Evolutionary conservation across 1,140 invertebrate genomes (phyloP).

Genomic region (Triops longicaudatus): DNA sequence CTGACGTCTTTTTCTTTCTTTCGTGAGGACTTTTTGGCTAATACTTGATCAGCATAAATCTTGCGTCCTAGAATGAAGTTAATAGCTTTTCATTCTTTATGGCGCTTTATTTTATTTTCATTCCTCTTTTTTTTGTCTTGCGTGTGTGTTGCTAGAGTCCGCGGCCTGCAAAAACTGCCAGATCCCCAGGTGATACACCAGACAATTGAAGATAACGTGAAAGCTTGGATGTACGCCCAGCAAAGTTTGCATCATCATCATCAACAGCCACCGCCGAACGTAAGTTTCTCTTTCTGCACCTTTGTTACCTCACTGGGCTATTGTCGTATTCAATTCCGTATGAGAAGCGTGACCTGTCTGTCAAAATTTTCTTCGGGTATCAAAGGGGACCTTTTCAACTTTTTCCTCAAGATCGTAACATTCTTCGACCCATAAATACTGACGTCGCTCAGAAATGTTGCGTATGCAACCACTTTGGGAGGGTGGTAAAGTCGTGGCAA

Average conservation of each 20-base stretch:
- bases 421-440: too few species aligned
- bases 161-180: not conserved
- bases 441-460: too few species aligned
- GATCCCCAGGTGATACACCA: constrained; percentile 11
- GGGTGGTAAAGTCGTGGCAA: too few species aligned
- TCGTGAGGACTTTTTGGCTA: too few species aligned
- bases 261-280: not conserved
- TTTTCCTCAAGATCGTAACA: too few species aligned
- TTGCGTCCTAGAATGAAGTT: not conserved
- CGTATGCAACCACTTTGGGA: too few species aligned
- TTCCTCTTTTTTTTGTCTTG: too few species aligned
- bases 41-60: not conserved
- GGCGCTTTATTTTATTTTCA: too few species aligned
- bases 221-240: constrained; percentile 14
- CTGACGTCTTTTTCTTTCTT: not conserved
- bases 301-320: too few species aligned
- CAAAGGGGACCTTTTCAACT: not conserved
- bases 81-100: not conserved
- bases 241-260: constrained; percentile 1
- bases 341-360: not conserved
- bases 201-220: constrained; percentile 12
- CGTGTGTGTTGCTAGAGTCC: not conserved
- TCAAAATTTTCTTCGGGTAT: not conserved
- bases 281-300: not conserved
- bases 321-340: too few species aligned